phyloP scores from a whole-genome alignment of 2,888 invertebrate species.

The Glyphotaelius pellucidus region DNA sequence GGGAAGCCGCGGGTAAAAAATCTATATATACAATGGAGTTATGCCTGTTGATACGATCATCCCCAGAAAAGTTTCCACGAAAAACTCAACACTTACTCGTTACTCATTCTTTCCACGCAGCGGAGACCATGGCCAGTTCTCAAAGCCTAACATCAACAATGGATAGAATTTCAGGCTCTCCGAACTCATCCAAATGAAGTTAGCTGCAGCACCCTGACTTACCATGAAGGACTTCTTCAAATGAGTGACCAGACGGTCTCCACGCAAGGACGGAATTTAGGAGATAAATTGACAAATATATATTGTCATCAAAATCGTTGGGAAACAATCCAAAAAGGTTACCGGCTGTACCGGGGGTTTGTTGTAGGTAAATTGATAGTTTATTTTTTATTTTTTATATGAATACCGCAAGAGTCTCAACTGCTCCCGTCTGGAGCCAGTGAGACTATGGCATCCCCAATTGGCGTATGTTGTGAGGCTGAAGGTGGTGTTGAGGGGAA shows the following conservation, averaged over 20 bases:
- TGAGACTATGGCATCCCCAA: no score
- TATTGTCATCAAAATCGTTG: background rate
- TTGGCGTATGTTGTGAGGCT: no score
- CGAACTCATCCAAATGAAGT: conserved; percentile 20
- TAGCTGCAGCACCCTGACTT: background rate
- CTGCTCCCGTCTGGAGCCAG: no score
- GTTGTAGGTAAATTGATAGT: background rate
- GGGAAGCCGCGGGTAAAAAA: no score
- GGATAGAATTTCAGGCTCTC: conserved; percentile 10
- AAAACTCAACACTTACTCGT: no score
- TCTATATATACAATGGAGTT: no score
- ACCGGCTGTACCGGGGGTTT: background rate
- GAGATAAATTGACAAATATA: background rate
- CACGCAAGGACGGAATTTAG: background rate
- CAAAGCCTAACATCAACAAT: conserved; percentile 11
- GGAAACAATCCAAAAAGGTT: background rate
- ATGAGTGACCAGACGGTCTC: conserved; percentile 39
- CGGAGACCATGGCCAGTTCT: conserved; percentile 38
- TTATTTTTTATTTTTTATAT: no score
- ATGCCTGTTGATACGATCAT: no score
- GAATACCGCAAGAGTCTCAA: no score
- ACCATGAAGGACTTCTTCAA: background rate
- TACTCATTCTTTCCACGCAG: conserved; percentile 21
- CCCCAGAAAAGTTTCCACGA: no score
- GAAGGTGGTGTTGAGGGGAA: no score